Base-by-base conservation (phyloP, 2,888 invertebrate genomes). In the Ischnus inquisitorius region DNA sequence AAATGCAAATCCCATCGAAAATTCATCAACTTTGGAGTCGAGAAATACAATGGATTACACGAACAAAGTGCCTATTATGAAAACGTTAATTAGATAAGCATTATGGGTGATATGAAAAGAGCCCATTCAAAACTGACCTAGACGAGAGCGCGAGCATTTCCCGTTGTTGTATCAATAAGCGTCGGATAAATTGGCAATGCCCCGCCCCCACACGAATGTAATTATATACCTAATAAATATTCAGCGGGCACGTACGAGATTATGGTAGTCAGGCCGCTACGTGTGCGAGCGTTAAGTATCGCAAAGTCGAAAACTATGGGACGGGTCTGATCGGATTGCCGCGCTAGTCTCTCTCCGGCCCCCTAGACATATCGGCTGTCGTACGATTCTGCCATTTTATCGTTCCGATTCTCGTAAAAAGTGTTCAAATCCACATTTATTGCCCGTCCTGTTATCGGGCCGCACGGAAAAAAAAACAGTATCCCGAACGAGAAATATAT, bases 371-470 rank as follows among this genome's bases (percentile, higher is more conserved):
- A 72, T 72, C 69, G 71, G 60, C 76, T 79, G 67, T 71, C 57
- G 71, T 71, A 62, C 65, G 64, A 79, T 79, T 76, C 76, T 83
- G 77, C 75, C 83, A 71, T 81, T 86, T 87, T 85, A 87, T 87
- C 88, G 79, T 85, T 85, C 84, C 84, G 72, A 83, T 84, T 79
- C 86, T 88, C 86, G 86, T 88, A 88, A 87, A 43, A 85, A 84
- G 85, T 84, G 86, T 86, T 86, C 87, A 86, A 87, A 87, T 86
- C 78, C 85, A 83, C 88, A 88, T 88, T 89, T 88, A 88, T 88
- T 84, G 85, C 85, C 74, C 62, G 62, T 46, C 65, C 77, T 74
- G 85, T 87, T 88, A 87, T 88, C 86, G 79, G 79, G 76, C 39
- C 51, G 43, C 41, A 62, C 43, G 60, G 19, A 74, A 67, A 60